A percentile compares a stretch with the other conserved stretches of the same genome.
phyloP scores from a whole-genome alignment of 2,113 vertebrate genomes.

The Gadus chalcogrammus region DNA sequence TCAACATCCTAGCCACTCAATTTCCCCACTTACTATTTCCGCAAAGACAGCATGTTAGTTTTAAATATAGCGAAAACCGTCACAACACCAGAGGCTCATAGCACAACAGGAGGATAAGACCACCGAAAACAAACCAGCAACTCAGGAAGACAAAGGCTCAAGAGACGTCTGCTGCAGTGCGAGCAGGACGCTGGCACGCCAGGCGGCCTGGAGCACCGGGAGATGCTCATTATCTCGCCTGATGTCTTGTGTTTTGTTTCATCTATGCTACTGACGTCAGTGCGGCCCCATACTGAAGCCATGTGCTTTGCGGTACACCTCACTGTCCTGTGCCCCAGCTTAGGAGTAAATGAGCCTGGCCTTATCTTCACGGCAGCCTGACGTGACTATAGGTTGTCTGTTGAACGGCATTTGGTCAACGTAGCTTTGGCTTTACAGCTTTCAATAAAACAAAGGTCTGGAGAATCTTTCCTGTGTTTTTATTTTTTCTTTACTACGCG shows the following conservation, averaged over 20 bases:
- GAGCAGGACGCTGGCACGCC: conserved; percentile 29
- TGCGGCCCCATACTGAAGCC: conserved; percentile 15
- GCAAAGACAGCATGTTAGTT: background rate
- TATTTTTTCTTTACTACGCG: too few relatives aligned
- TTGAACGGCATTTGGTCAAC: too few relatives aligned
- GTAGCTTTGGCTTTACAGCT: too few relatives aligned
- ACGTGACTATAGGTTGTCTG: too few relatives aligned
- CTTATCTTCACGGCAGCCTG: too few relatives aligned
- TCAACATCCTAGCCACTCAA: background rate
- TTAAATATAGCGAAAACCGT: conserved; percentile 5
- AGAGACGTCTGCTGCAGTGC: conserved; percentile 23
- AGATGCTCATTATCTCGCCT: conserved; percentile 20
- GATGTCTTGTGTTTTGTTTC: conserved; percentile 8
- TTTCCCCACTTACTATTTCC: conserved; percentile 11
- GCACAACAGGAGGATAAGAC: conserved; percentile 4
- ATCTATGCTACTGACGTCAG: conserved; percentile 7
- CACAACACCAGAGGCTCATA: background rate
- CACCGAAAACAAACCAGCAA: background rate
- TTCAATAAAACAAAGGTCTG: too few relatives aligned
- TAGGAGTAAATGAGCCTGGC: too few relatives aligned
- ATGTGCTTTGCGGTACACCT: too few relatives aligned
- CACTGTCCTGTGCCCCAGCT: too few relatives aligned
- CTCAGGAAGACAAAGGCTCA: conserved; percentile 1
- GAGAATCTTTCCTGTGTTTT: too few relatives aligned
- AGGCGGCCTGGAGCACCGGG: conserved; percentile 14